Evolutionary conservation across 2,113 vertebrate genomes (phyloP).

Genomic region (Gallinago undulata): DNA sequence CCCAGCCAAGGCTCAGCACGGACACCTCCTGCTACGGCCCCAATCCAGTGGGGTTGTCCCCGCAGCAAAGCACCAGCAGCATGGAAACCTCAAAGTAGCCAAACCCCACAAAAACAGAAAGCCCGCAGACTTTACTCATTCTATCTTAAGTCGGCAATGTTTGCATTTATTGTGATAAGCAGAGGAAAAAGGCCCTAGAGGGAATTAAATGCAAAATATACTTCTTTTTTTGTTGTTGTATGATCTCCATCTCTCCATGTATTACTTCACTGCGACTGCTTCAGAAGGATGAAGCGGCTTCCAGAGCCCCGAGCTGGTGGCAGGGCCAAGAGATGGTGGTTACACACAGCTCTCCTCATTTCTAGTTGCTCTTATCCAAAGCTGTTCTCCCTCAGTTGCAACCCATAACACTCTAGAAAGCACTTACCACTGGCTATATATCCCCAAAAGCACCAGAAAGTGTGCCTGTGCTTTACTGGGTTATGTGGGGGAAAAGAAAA

Average conservation of each 20-base stretch:
- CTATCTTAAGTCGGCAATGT: background rate
- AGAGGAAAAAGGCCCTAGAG: background rate
- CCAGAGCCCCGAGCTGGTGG: background rate
- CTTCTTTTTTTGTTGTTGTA: no score
- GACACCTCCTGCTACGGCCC: background rate
- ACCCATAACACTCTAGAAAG: background rate
- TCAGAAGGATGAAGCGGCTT: background rate
- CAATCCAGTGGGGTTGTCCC: no score
- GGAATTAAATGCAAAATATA: background rate
- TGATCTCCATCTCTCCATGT: background rate
- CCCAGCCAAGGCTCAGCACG: background rate
- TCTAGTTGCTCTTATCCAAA: background rate
- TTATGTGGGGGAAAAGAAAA: background rate
- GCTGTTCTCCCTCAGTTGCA: background rate
- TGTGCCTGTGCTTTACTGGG: background rate
- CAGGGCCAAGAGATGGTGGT: background rate
- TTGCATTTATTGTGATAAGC: background rate
- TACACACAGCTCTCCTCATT: background rate
- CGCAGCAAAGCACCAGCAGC: fast-evolving
- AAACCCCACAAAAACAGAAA: no score
- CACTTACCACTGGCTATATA: background rate
- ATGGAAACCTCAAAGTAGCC: background rate
- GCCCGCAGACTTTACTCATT: background rate
- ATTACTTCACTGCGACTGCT: background rate
- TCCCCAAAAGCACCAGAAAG: background rate